Evolutionary conservation across 2,113 vertebrate species (phyloP).

Genomic region (Anhinga rufa): DNA sequence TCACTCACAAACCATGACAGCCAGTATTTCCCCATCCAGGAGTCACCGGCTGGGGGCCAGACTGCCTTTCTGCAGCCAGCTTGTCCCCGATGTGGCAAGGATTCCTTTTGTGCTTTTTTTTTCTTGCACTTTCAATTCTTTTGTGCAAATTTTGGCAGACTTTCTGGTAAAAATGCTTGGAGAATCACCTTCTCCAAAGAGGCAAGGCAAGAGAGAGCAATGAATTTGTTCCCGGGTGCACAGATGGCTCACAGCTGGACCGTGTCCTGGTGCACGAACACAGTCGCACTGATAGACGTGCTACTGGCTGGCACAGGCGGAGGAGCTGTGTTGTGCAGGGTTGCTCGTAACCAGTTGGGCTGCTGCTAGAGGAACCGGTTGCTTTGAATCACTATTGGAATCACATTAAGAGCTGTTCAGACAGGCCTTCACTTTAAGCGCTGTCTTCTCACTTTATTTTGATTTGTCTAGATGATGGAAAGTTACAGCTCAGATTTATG

Average conservation of each 20-base stretch:
- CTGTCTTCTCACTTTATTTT: neutral
- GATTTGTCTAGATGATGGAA: neutral
- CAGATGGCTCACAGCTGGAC: neutral
- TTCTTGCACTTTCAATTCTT: neutral
- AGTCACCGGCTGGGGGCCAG: neutral
- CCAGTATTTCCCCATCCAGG: neutral
- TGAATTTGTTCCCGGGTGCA: neutral
- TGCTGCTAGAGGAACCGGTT: neutral
- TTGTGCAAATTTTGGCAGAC: neutral
- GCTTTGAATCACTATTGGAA: neutral
- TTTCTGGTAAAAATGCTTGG: neutral
- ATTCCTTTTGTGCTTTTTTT: neutral
- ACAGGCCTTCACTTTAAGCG: neutral
- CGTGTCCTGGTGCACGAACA: neutral
- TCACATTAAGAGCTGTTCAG: neutral
- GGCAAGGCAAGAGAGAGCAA: neutral
- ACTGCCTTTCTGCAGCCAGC: neutral
- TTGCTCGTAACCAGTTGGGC: neutral
- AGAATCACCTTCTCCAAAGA: neutral
- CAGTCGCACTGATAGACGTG: rapidly evolving
- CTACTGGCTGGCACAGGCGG: neutral
- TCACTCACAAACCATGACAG: neutral
- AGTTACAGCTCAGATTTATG: neutral
- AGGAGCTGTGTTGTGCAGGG: neutral
- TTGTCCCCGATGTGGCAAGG: neutral